Conservation (phyloP, 23 tunicate genomes). For the Halocynthia roretzi region DNA sequence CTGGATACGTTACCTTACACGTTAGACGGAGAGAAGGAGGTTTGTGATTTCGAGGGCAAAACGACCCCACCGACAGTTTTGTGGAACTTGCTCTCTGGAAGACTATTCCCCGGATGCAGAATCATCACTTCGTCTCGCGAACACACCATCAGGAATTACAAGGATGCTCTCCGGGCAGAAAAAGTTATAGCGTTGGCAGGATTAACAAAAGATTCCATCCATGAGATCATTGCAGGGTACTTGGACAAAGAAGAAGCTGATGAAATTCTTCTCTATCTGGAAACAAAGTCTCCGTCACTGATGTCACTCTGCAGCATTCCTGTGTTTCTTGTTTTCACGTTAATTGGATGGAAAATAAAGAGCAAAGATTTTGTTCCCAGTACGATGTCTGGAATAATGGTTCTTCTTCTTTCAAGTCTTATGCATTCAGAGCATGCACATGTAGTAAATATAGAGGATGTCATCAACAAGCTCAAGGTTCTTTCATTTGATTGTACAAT, state of each 20-base stretch:
- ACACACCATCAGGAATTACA: conserved; percentile 1
- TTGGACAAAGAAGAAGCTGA: not conserved
- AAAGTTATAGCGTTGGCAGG: not conserved
- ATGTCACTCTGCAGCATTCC: not conserved
- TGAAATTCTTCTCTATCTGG: not conserved
- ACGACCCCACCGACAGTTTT: not conserved
- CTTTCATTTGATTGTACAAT: not conserved
- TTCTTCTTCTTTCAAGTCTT: not conserved
- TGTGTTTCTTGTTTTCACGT: not conserved
- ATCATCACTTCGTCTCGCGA: conserved; percentile 1
- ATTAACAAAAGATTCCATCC: not conserved
- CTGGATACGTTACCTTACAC: not conserved
- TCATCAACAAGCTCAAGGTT: not conserved
- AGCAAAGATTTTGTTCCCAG: not conserved
- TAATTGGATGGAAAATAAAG: not conserved
- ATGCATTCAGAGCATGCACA: not conserved
- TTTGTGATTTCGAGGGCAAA: not conserved
- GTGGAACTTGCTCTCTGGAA: not conserved
- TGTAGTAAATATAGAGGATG: not conserved
- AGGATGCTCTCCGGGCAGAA: not conserved
- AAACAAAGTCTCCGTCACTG: not conserved
- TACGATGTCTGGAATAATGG: not conserved
- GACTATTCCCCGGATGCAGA: not conserved
- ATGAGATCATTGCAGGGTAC: not conserved
- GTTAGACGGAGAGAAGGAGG: not conserved